Evolutionary conservation across 2,888 invertebrate species (phyloP).

Genomic region (Sesia apiformis): DNA sequence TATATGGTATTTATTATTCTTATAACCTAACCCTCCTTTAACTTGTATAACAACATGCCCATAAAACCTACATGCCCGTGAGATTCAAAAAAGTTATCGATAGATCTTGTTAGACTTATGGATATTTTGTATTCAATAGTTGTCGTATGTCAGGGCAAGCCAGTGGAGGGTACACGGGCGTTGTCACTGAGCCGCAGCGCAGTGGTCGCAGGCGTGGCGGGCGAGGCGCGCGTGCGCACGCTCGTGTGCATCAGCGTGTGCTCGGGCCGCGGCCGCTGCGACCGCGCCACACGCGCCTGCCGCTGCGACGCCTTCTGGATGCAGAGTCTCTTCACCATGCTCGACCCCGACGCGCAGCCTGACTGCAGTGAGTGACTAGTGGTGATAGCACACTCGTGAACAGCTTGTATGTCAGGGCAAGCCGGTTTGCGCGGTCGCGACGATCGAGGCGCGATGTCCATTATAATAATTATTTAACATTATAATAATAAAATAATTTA

Average conservation of each 20-base stretch:
- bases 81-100: too few species aligned
- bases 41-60: too few species aligned
- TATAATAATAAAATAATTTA: too few species aligned
- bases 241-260: slow-evolving; percentile 93
- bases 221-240: slow-evolving; percentile 86
- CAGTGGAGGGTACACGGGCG: slow-evolving; percentile 34
- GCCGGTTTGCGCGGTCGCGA: too few species aligned
- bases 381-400: too few species aligned
- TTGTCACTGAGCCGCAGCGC: slow-evolving; percentile 25
- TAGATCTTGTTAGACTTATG: too few species aligned
- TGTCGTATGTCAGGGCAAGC: slow-evolving; percentile 24
- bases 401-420: too few species aligned
- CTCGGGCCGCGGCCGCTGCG: slow-evolving; percentile 93
- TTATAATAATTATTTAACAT: too few species aligned
- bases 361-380: slow-evolving; percentile 81
- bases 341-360: slow-evolving; percentile 79
- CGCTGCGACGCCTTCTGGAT: slow-evolving; percentile 98
- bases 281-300: slow-evolving; percentile 87
- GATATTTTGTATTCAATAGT: neutral
- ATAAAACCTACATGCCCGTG: too few species aligned
- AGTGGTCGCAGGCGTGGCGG: slow-evolving; percentile 53
- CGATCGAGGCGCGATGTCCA: too few species aligned
- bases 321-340: slow-evolving; percentile 84
- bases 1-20: too few species aligned
- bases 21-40: too few species aligned